phyloP scores from a whole-genome alignment of 2,797 vertebrate species.

The Orestias chungarensis region DNA sequence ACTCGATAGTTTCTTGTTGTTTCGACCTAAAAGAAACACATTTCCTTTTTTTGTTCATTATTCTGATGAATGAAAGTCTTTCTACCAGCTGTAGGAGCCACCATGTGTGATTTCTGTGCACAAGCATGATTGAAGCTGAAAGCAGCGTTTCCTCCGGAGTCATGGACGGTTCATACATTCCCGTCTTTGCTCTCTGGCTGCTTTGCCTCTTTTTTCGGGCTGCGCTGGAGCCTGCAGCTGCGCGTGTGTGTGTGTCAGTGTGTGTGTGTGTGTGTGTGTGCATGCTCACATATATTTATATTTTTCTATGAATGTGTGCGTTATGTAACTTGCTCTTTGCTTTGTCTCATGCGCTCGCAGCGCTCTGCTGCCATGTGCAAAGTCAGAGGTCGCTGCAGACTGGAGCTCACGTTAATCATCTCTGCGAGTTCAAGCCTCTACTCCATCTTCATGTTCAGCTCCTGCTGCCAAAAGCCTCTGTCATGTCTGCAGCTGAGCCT shows the following conservation, averaged over 20 bases:
- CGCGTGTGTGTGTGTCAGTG: slow-evolving; percentile 10
- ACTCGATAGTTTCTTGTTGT: too few relatives aligned
- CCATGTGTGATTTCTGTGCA: not conserved
- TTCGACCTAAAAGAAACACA: too few relatives aligned
- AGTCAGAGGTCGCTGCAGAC: slow-evolving; percentile 12
- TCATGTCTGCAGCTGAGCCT: slow-evolving; percentile 24
- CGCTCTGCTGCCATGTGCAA: slow-evolving; percentile 27
- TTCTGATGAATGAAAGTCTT: too few relatives aligned
- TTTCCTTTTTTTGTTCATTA: too few relatives aligned
- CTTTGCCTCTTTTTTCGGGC: slow-evolving; percentile 27
- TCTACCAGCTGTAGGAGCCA: not conserved
- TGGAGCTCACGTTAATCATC: slow-evolving; percentile 45
- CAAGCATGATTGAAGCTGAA: slow-evolving; percentile 5
- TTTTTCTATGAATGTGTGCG: slow-evolving; percentile 31
- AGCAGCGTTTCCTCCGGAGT: slow-evolving; percentile 8
- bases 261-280: slow-evolving; percentile 11
- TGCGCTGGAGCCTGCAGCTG: slow-evolving; percentile 58
- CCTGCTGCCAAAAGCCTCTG: not conserved
- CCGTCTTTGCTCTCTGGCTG: slow-evolving; percentile 39
- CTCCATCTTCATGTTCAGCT: not conserved
- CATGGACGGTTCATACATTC: slow-evolving; percentile 20
- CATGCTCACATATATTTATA: slow-evolving; percentile 24
- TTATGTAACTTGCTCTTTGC: slow-evolving; percentile 70
- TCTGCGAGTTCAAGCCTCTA: slow-evolving; percentile 18
- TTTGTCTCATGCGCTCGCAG: slow-evolving; percentile 60